These are phyloP conservation scores for Elaphurus davidianus DNA, from an alignment of 2,113 vertebrate species.

Conservation along the genomic window DNA sequence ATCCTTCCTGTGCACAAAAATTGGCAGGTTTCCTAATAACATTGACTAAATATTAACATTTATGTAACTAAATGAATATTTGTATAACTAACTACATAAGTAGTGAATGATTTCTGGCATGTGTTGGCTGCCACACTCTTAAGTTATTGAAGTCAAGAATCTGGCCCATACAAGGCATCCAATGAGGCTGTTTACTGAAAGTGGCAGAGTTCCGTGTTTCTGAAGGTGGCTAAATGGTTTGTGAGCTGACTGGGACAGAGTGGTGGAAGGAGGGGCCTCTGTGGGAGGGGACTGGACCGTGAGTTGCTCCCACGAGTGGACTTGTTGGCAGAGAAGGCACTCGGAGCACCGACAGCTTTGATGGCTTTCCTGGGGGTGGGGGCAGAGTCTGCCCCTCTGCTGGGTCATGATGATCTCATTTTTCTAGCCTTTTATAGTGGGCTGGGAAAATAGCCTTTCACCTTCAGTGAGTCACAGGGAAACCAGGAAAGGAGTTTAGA, in stretches of 20 bases:
- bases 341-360: background rate
- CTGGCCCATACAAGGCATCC: background rate
- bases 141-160: slow-evolving; percentile 6
- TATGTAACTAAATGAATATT: background rate
- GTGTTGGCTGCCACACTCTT: background rate
- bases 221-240: background rate
- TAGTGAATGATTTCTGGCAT: background rate
- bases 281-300: background rate
- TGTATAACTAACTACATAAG: background rate
- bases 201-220: background rate
- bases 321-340: background rate
- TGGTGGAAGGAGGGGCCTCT: background rate
- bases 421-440: background rate
- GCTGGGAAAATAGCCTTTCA: slow-evolving; percentile 31
- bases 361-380: background rate
- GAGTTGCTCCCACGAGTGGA: background rate
- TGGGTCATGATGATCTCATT: slow-evolving; percentile 40
- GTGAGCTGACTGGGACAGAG: background rate
- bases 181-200: background rate
- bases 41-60: background rate
- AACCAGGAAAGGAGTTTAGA: background rate
- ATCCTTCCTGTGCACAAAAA: background rate
- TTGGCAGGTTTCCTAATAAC: background rate
- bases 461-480: slow-evolving; percentile 23
- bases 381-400: background rate